Evolutionary conservation across 2,888 invertebrate genomes (phyloP).

Genomic region (Caenorhabditis macrosperma): DNA sequence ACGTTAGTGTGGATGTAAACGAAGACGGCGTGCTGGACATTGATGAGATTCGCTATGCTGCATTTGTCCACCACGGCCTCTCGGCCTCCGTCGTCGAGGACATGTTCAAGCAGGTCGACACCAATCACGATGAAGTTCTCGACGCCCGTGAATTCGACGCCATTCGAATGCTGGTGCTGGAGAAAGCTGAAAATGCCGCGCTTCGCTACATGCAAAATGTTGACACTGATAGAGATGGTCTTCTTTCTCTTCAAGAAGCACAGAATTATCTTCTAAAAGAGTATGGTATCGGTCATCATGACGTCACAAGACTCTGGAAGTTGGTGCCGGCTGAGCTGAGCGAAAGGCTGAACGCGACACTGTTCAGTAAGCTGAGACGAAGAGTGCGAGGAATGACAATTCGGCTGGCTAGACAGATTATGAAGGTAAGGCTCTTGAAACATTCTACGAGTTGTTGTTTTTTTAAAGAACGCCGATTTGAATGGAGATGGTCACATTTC

Average conservation of each 20-base stretch:
- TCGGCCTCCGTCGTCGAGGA: slow-evolving; percentile 77
- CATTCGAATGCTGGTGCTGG: slow-evolving; percentile 76
- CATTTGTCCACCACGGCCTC: slow-evolving; percentile 78
- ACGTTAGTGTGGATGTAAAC: slow-evolving; percentile 75
- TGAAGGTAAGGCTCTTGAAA: slow-evolving; percentile 77
- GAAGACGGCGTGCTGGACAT: slow-evolving; percentile 76
- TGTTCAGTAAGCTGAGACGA: slow-evolving; percentile 74
- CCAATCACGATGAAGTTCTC: slow-evolving; percentile 61
- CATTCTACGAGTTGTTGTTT: too few relatives aligned
- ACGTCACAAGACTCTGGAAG: slow-evolving; percentile 77
- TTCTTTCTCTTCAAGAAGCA: slow-evolving; percentile 75
- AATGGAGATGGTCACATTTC: slow-evolving; percentile 79
- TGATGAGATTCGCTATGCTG: slow-evolving; percentile 78
- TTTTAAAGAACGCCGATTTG: slow-evolving; percentile 68
- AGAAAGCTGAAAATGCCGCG: slow-evolving; percentile 79
- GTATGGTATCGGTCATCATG: slow-evolving; percentile 78
- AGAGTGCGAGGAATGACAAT: slow-evolving; percentile 79
- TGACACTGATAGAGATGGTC: slow-evolving; percentile 74
- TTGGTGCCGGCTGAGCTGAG: slow-evolving; percentile 73
- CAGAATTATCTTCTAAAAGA: slow-evolving; percentile 77
- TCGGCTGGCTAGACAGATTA: slow-evolving; percentile 77
- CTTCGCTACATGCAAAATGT: slow-evolving; percentile 75
- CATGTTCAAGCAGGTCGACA: slow-evolving; percentile 73
- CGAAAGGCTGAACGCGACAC: slow-evolving; percentile 72
- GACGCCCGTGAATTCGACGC: slow-evolving; percentile 74